Conservation (phyloP, 2,888 invertebrate species). For the Melangyna quadrimaculata region DNA sequence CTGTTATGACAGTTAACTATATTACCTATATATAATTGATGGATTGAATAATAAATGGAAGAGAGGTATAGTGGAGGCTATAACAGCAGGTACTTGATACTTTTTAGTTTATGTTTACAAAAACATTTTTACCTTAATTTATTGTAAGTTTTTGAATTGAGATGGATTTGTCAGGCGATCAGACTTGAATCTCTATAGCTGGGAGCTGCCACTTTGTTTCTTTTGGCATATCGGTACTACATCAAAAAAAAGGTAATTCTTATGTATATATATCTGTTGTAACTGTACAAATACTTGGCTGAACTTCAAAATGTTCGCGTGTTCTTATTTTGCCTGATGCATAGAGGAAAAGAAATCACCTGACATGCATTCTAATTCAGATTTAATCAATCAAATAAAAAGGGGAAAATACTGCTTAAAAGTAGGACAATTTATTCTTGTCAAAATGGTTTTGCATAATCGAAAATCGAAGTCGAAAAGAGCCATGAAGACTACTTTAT, state of each 20-base stretch:
- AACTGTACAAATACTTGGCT: neutral
- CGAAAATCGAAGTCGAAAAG: neutral
- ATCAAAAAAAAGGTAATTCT: neutral
- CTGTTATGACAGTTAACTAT: neutral
- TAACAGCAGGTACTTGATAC: constrained; percentile 1
- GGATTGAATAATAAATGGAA: neutral
- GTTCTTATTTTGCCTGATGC: constrained; percentile 24
- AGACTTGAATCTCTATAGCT: neutral
- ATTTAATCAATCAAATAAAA: constrained; percentile 56
- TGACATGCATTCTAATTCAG: constrained; percentile 54
- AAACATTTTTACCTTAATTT: neutral
- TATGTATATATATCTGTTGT: neutral
- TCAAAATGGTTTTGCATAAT: neutral
- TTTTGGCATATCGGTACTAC: neutral
- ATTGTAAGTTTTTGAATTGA: neutral
- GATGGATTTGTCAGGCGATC: constrained; percentile 26
- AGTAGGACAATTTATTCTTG: constrained; percentile 34
- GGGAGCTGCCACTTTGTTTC: too few species aligned
- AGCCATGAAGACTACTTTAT: neutral
- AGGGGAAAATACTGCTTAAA: constrained; percentile 2
- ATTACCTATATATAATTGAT: neutral
- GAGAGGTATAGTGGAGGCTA: neutral
- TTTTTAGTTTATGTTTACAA: neutral
- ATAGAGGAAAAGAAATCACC: constrained; percentile 17
- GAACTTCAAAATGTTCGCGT: constrained; percentile 12